Evolutionary conservation across 2,113 vertebrate genomes (phyloP), one percentile per base, ranked within the genome.

Genomic region (Amphilophus citrinellus): DNA sequence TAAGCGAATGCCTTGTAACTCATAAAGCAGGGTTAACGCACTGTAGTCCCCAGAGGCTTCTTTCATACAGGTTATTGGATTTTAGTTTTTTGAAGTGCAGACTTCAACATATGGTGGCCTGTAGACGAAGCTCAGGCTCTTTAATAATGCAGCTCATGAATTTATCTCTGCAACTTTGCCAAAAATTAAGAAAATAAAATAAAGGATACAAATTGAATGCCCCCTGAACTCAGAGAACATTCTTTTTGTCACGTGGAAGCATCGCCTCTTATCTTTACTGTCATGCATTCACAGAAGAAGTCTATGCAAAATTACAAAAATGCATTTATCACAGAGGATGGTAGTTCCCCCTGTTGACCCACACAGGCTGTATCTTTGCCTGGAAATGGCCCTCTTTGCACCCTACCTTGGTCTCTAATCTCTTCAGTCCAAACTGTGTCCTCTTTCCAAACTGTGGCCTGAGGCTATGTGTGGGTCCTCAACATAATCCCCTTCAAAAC

Each of bases 401-500:
- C 65, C 76, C 10, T 32, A 90, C 90, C 82, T 87, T 73, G 84
- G 59, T 73, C 86, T 93, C 90, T 96, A 96, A 96, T 96, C 95
- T 93, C 92, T 73, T 76, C 59, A 62, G 82, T 93, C 94, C 92
- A 92, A 94, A 93, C 91, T 84, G 90, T 90, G 84, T 87, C 87
- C 88, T 91, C 76, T 84, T 80, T 90, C 83, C 89, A 90, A 94
- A 94, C 91, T 87, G 82, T 94, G 90, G 92, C 96, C 95, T 24
- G n/a, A 79, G 95, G 95, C 95, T 61, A 91, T 78, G 88, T 85
- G 88, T 88, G 89, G 89, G 87, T 89, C 88, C 83, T 75, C 75
- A 3, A 50, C 94, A 82, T 96, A 96, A 96, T 96, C 96, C 93
- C 85, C 75, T 35, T 47, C 20, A 47, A 76, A 93, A 92, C 91